Evolutionary conservation across 2,888 invertebrate genomes (phyloP), one percentile per base, ranked within the genome.

Genomic region (Lagria hirta): DNA sequence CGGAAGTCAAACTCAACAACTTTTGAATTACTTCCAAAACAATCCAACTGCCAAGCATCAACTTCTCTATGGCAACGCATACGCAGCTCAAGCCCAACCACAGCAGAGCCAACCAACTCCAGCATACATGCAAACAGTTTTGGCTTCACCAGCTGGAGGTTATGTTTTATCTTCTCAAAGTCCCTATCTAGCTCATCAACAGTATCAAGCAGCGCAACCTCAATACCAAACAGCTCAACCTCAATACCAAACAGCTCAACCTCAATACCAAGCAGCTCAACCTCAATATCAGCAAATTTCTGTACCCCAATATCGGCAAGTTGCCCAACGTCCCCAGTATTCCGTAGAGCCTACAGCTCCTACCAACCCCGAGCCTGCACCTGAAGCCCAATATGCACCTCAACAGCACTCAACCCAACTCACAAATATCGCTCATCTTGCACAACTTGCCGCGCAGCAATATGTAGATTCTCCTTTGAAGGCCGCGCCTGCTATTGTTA

Each of bases 401-500:
- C 38, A 33, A 11, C 60, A 56, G 32, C 60, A 60, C 41, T 48
- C 48, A 12, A 26, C 40, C 5, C 54, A 55, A 29, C 43, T 61
- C 8, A 50, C 46, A 6, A 57, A 58, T 18, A 46, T 63, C 15
- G 44, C 62, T 2, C 59, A 64, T 13, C 46, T 66, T 14, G 64
- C 66, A 3, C 65, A 67, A 22, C 37, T 59, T 13, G 56, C 61
- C 3, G 60, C 64, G n/a, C 62, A 65, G 32, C 62, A 64, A 35
- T 60, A 57, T 32, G 18, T 51, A 5, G 36, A 36, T 11, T 34
- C 40, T 11, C 51, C 42, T 4, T 14, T 41, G 29, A 55, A 55
- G 45, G 53, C 55, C 3, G 54, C 65, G 22, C 68, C 71, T 0
- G 66, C 71, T 1, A 69, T 71, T 22, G 65, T 71, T 5, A 71